These are phyloP conservation scores for Zygaena filipendulae DNA, from an alignment of 2,888 invertebrate species.

Conservation along the genomic window DNA sequence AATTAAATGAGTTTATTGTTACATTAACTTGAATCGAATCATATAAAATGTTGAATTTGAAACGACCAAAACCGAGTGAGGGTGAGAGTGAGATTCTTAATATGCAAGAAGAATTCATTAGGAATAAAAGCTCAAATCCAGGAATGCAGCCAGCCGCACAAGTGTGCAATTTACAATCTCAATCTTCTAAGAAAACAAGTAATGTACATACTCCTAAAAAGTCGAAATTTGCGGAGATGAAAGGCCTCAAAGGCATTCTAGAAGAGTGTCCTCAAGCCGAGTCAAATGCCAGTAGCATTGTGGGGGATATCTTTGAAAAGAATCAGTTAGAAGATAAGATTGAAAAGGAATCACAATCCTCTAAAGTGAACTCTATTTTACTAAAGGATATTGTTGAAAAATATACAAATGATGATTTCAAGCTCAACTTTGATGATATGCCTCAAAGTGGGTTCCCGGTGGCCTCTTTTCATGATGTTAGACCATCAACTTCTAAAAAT, in stretches of 20 bases:
- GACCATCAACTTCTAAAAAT: no score
- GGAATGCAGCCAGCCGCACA: constrained; percentile 72
- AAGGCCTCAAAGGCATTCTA: constrained; percentile 40
- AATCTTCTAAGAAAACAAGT: no score
- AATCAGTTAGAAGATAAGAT: constrained; percentile 21
- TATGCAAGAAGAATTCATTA: constrained; percentile 78
- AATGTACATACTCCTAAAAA: constrained; percentile 28
- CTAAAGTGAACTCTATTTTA: constrained; percentile 46
- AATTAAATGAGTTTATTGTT: no score
- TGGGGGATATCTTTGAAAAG: constrained; percentile 46
- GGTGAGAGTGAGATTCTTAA: constrained; percentile 78
- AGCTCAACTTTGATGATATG: constrained; percentile 29
- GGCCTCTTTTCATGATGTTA: constrained; percentile 45
- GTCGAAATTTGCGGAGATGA: constrained; percentile 52
- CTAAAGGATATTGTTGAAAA: constrained; percentile 71
- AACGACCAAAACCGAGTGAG: constrained; percentile 76
- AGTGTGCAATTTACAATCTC: constrained; percentile 60
- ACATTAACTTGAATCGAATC: no score
- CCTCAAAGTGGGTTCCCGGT: constrained; percentile 60
- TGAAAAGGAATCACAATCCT: constrained; percentile 46
- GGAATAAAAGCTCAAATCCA: constrained; percentile 61
- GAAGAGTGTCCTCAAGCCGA: constrained; percentile 44
- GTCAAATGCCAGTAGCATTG: constrained; percentile 18
- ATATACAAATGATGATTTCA: constrained; percentile 25
- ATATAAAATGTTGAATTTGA: no score